A percentile compares a stretch with the other conserved stretches of the same genome.
Evolutionary conservation across 1,140 invertebrate species (phyloP).

Genomic region (Octopus bimaculoides): DNA sequence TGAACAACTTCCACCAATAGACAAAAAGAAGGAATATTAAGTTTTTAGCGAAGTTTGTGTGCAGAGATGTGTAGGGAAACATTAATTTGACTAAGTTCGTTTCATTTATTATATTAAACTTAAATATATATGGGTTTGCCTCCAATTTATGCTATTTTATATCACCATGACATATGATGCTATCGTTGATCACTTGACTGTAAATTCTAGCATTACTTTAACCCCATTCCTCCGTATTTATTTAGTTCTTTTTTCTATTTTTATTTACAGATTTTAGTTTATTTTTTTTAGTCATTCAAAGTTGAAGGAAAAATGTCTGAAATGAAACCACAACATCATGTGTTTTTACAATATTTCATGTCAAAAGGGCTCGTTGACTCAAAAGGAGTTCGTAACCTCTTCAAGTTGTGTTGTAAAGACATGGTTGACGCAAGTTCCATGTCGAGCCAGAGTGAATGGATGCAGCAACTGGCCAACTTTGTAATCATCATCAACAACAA

Average conservation of each 20-base stretch:
- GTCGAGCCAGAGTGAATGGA: not conserved
- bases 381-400: constrained; percentile 41
- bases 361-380: constrained; percentile 41
- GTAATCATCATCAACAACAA: constrained; percentile 40
- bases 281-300: not conserved
- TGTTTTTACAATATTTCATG: constrained; percentile 49
- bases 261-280: not conserved
- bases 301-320: not conserved
- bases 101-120: no score
- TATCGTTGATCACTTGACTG: no score
- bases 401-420: constrained; percentile 36
- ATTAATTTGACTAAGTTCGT: no score
- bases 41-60: no score
- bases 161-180: no score
- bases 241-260: not conserved
- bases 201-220: no score
- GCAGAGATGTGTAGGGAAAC: no score
- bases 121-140: no score
- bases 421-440: constrained; percentile 26
- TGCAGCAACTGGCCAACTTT: constrained; percentile 30
- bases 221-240: not conserved
- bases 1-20: no score
- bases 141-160: no score
- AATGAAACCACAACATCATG: constrained; percentile 32
- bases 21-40: no score